Evolutionary conservation across 1,140 invertebrate genomes (phyloP), one percentile per base, ranked within the genome.

Genomic region (Calycopis cecrops): DNA sequence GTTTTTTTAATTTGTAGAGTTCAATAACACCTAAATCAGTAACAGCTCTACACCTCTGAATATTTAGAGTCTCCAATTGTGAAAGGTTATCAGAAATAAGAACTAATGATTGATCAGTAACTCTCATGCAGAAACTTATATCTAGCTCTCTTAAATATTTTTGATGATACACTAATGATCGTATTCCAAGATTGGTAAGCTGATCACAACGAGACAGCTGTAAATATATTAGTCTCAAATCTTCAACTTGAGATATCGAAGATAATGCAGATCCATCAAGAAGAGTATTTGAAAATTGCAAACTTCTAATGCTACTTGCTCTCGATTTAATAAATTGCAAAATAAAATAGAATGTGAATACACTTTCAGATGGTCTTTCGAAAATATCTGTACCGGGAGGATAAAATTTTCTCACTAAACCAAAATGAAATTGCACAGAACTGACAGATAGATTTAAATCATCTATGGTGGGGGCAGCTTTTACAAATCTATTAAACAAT

Each of bases 341-440:
- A 17, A 94, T 85, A 69, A 92, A 92, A 47, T 90, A 87, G 70
- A 94, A 94, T 34, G 93, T 94, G 9, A 94, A 74, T 9, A 94
- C 90, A 60, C 90, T 91, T 69, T 93, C 89, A 16, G 90, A 92
- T n/a, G 88, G 90, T 65, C 88, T 89, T 18, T 85, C 78, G 59
- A 80, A 83, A 35, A 83, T 71, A 63, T 81, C 67, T 33, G 56
- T 56, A 47, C 63, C 74, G 17, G 71, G 71, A 0, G 92, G 91
- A 87, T 94, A 92, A 77, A 92, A 93, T 47, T 90, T 90, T 66
- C 90, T 90, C 38, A 91, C 90, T 9, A 93, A 81, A 11, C 91
- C 91, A 56, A 87, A 86, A 75, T 93, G 93, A 71, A 93, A 94
- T 14, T 92, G 91, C 11, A 94, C 89, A 47, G 91, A 92, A 62